phyloP scores from a whole-genome alignment of 2,113 vertebrate genomes.

The Malurus alboscapulatus region DNA sequence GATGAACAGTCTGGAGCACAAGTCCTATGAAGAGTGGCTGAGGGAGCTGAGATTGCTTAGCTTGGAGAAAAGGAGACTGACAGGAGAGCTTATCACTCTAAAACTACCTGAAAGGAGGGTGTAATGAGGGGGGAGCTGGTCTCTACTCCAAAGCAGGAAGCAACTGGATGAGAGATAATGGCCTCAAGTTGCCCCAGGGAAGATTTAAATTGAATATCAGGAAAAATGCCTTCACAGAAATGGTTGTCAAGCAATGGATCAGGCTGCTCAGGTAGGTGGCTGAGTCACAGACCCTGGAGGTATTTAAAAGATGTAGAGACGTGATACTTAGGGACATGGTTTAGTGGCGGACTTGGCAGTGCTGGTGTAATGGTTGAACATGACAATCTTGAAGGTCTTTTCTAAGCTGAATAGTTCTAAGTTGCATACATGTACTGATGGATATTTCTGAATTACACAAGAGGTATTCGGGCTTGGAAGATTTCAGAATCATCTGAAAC shows the following conservation, averaged over 20 bases:
- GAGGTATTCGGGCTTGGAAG: not conserved
- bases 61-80: not conserved
- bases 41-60: not conserved
- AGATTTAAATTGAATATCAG: not conserved
- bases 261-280: not conserved
- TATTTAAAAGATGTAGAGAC: not conserved
- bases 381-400: not conserved
- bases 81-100: not conserved
- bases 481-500: not conserved
- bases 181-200: not conserved
- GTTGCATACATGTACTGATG: not conserved
- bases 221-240: not conserved
- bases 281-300: not conserved
- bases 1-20: not conserved
- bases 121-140: not conserved
- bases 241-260: not conserved
- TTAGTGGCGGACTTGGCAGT: not conserved
- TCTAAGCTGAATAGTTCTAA: not conserved
- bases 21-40: fast-evolving
- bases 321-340: not conserved
- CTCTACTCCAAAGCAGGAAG: not conserved
- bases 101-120: not conserved
- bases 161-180: not conserved
- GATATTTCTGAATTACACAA: not conserved
- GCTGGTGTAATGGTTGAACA: not conserved